A percentile compares a stretch with the other conserved stretches of the same genome.
Conservation (phyloP, 2,888 invertebrate species). For the Pyrgus malvae region DNA sequence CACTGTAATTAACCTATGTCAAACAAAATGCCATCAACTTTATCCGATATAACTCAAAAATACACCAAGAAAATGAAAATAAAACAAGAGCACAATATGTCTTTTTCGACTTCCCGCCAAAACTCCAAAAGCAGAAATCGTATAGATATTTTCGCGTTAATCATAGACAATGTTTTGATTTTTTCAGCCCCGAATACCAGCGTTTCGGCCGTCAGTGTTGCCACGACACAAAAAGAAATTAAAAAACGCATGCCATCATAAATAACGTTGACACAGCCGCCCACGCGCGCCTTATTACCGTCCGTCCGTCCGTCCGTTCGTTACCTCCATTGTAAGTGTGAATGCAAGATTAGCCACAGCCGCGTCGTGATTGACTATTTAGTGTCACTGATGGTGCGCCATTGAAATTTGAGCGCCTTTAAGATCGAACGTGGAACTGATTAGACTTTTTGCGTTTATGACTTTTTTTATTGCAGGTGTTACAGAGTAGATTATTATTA, state of each 20-base stretch:
- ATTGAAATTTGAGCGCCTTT: constrained; percentile 8
- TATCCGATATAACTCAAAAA: too few species aligned
- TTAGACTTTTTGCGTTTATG: not conserved
- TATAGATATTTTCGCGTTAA: too few species aligned
- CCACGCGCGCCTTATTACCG: constrained; percentile 79
- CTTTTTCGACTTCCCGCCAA: too few species aligned
- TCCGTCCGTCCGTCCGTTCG: constrained; percentile 78
- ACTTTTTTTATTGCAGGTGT: too few species aligned
- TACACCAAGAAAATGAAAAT: too few species aligned
- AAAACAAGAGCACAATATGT: too few species aligned
- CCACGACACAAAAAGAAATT: constrained; percentile 46
- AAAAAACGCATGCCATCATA: constrained; percentile 68
- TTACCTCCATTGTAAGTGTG: constrained; percentile 76
- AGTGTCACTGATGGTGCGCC: constrained; percentile 37
- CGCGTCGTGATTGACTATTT: constrained; percentile 79
- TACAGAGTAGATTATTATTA: too few species aligned
- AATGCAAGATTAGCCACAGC: constrained; percentile 78
- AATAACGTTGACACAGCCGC: constrained; percentile 79
- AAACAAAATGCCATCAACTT: too few species aligned
- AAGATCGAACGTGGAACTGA: not conserved
- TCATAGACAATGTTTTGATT: not conserved
- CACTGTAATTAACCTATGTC: too few species aligned
- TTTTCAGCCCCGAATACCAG: constrained; percentile 1
- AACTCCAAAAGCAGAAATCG: too few species aligned
- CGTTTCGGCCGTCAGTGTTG: constrained; percentile 35